Evolutionary conservation across 2,113 vertebrate species (phyloP).

Genomic region (Microtus montanus): DNA sequence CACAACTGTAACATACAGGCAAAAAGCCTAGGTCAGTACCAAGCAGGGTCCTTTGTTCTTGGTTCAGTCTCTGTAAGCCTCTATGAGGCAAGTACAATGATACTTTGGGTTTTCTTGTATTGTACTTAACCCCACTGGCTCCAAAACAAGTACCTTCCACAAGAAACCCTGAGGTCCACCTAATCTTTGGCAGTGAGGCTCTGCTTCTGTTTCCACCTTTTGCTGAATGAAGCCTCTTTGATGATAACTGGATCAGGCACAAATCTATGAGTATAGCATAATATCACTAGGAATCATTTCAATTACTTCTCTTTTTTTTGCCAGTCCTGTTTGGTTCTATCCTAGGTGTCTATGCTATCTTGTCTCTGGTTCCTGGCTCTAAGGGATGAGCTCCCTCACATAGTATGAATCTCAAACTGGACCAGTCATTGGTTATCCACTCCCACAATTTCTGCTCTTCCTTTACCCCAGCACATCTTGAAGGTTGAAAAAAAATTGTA

Average conservation of each 20-base stretch:
- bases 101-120: neutral
- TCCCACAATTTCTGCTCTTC: neutral
- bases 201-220: neutral
- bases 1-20: neutral
- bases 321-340: neutral
- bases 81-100: neutral
- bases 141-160: neutral
- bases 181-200: neutral
- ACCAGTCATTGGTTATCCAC: neutral
- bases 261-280: neutral
- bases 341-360: neutral
- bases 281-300: neutral
- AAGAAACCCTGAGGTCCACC: neutral
- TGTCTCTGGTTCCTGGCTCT: neutral
- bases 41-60: neutral
- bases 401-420: neutral
- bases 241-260: neutral
- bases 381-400: neutral
- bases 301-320: neutral
- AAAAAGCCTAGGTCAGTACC: neutral
- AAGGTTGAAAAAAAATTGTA: neutral
- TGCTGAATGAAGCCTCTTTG: neutral
- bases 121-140: neutral
- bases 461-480: neutral
- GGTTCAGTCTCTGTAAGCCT: neutral